Base-by-base conservation (phyloP, 2,888 invertebrate genomes). In the Thymelicus lineola region DNA sequence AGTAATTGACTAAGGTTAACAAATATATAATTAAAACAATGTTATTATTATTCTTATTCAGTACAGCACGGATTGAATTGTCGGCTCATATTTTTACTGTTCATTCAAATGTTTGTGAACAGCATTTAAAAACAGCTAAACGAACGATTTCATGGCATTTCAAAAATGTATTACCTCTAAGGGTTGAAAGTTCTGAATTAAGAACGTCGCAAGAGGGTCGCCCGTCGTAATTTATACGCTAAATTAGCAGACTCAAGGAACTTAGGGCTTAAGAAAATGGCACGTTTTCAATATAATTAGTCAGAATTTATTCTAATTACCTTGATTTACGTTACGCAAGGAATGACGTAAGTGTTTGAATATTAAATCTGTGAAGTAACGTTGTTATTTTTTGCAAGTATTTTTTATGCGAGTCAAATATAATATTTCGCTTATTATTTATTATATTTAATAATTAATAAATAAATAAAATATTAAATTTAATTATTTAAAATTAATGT, bases 201-300 rank as follows among this genome's bases (percentile, higher is more conserved):
- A 45, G 45, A 46, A 46, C n/a, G 57, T 65, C 65, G 57, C 64
- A 20, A 64, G 65, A 65, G 65, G 65, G 65, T 65, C 57, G 65
- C 42, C 35, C n/a, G 36, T 28, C 6, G 57, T 46, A 65, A 65
- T 65, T 65, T 65, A 65, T 65, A 57, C 28, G n/a, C 15, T 65
- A 35, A 65, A 65, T 65, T 57, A 65, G 15, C 64, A n/a, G 38
- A 55, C 55, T 65, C 45, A 17, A 45, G 57, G 14, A 45, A 42
- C 55, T 53, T 53, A 53, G 9, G 15, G 50, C 15, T 55, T 14
- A 65, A 42, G 45, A 28, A 57, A 65, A 42, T 65, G 57, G 55
- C 57, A 45, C 55, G 45, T 57, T 65, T 57, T 65, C 61, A 45
- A 65, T 65, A 65, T 65, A 45, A 65, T 57, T 65, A 57, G 55